phyloP scores from a whole-genome alignment of 2,113 vertebrate species.

The Colistium nudipinnis region DNA sequence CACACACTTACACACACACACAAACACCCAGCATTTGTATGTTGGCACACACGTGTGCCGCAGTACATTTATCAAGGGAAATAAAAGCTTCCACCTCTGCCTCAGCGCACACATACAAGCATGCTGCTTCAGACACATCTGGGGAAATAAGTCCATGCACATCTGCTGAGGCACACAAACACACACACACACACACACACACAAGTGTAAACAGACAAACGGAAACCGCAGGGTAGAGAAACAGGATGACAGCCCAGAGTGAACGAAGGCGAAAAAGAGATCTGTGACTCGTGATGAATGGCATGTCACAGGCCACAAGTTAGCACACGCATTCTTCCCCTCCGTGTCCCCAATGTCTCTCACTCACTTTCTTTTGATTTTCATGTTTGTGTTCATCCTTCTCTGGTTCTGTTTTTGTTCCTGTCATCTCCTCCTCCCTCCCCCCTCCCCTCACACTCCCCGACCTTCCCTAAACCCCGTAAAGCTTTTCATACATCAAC shows the following conservation, averaged over 20 bases:
- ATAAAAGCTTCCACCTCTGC: constrained; percentile 26
- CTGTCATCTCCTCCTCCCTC: background rate
- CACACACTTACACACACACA: constrained; percentile 23
- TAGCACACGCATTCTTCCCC: constrained; percentile 29
- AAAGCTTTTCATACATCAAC: constrained; percentile 33
- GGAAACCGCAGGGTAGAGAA: constrained; percentile 10
- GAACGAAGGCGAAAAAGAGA: constrained; percentile 12
- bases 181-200: background rate
- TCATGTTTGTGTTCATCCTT: background rate
- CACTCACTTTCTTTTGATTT: constrained; percentile 5
- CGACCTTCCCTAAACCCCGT: constrained; percentile 24
- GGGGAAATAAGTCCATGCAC: background rate
- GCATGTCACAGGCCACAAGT: constrained; percentile 49
- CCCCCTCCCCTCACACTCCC: background rate
- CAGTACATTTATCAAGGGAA: constrained; percentile 16
- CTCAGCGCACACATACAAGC: background rate
- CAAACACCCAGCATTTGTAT: constrained; percentile 2
- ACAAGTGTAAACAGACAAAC: constrained; percentile 31
- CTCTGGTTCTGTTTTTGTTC: constrained; percentile 21
- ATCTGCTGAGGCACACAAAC: constrained; percentile 9
- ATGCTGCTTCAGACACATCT: background rate
- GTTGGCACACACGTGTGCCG: background rate
- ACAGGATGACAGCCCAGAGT: constrained; percentile 33
- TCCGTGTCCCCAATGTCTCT: constrained; percentile 1
- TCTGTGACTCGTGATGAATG: too few relatives aligned